A percentile compares a stretch with the other conserved stretches of the same genome.
Evolutionary conservation across 2,113 vertebrate species (phyloP).

Genomic region (Tupaia chinensis): DNA sequence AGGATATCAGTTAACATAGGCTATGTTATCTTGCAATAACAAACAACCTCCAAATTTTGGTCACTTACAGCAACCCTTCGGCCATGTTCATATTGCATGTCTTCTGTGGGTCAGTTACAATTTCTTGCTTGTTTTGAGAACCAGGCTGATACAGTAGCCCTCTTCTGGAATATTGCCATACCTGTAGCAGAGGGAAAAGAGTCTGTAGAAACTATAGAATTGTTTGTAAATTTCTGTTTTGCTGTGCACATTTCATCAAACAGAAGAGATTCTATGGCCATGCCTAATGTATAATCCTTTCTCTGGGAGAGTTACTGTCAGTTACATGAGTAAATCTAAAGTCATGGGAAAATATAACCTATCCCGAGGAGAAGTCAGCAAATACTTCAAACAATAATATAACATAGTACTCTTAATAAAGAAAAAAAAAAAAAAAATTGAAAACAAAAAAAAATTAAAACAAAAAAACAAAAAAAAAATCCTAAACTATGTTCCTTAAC

Average conservation of each 20-base stretch:
- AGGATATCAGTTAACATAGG: not conserved
- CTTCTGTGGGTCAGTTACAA: not conserved
- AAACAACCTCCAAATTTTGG: not conserved
- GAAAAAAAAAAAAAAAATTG: not conserved
- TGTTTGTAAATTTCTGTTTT: not conserved
- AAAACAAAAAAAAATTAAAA: not conserved
- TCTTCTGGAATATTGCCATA: not conserved
- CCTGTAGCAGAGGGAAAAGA: not conserved
- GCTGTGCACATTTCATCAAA: not conserved
- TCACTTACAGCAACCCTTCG: not conserved
- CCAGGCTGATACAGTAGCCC: not conserved
- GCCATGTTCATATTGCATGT: not conserved
- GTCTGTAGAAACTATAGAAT: not conserved
- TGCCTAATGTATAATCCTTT: not conserved
- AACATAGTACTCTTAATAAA: not conserved
- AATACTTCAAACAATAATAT: not conserved
- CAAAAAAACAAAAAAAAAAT: not conserved
- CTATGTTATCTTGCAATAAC: not conserved
- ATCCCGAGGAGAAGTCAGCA: not conserved
- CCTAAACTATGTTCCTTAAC: not conserved
- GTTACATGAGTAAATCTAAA: conserved; percentile 13
- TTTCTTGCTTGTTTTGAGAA: not conserved
- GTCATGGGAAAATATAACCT: not conserved
- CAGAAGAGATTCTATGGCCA: not conserved
- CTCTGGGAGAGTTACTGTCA: not conserved